A percentile compares a stretch with the other conserved stretches of the same genome.
phyloP scores from a whole-genome alignment of 2,888 invertebrate species.

The Cheilosia urbana region DNA sequence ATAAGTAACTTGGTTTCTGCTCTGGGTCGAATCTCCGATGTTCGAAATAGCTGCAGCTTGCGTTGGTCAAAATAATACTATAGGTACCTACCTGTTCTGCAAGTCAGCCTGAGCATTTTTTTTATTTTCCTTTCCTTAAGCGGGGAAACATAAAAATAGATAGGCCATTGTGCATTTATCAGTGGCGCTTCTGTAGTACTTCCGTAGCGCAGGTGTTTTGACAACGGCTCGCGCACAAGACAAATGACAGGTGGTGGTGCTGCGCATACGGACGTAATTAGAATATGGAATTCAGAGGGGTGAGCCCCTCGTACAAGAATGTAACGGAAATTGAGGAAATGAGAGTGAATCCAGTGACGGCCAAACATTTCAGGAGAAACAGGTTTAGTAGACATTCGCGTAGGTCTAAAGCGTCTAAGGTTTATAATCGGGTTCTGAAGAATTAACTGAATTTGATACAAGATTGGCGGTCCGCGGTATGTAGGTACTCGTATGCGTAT shows the following conservation, averaged over 20 bases:
- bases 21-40: not conserved
- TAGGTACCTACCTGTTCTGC: not conserved
- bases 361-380: not conserved
- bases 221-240: conserved; percentile 43
- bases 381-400: conserved; percentile 19
- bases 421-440: conserved; percentile 47
- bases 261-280: conserved; percentile 55
- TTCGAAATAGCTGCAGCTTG: not conserved
- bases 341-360: conserved; percentile 66
- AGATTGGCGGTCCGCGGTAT: not conserved
- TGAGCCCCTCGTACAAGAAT: conserved; percentile 57
- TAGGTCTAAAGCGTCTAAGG: conserved; percentile 33
- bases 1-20: conserved; percentile 28
- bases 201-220: conserved; percentile 66
- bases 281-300: conserved; percentile 64
- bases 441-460: conserved; percentile 13
- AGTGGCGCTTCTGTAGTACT: conserved; percentile 33
- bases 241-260: conserved; percentile 70
- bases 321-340: conserved; percentile 75
- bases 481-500: too few species aligned
- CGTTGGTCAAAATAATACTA: not conserved
- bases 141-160: not conserved
- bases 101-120: too few species aligned
- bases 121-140: not conserved
- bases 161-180: conserved; percentile 7